Evolutionary conservation across 2,888 invertebrate genomes (phyloP).

Genomic region (Fragum sueziense): DNA sequence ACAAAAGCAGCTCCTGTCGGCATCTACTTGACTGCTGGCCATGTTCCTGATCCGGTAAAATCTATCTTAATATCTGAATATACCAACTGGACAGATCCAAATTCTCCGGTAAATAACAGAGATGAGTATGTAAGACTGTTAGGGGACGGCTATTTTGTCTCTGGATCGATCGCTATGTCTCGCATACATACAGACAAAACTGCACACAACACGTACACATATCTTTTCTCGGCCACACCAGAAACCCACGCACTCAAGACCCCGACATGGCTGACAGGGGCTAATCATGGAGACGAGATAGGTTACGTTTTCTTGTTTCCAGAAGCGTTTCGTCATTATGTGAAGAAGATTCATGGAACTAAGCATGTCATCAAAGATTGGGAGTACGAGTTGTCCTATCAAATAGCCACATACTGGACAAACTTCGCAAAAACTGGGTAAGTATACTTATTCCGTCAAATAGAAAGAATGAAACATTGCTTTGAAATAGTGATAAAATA

Average conservation of each 20-base stretch:
- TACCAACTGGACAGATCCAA: constrained; percentile 25
- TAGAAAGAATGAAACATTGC: no score
- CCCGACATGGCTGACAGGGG: constrained; percentile 70
- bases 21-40: background rate
- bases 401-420: background rate
- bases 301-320: constrained; percentile 3
- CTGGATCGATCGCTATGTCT: constrained; percentile 85
- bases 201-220: constrained; percentile 59
- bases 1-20: background rate
- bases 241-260: constrained; percentile 58
- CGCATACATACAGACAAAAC: constrained; percentile 86
- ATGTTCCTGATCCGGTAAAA: constrained; percentile 14
- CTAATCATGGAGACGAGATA: constrained; percentile 71
- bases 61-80: constrained; percentile 36
- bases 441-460: background rate
- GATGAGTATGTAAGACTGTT: constrained; percentile 94
- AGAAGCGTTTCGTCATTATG: background rate
- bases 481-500: no score
- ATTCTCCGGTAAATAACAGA: constrained; percentile 89
- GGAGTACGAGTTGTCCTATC: constrained; percentile 4
- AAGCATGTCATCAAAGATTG: background rate
- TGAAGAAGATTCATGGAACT: background rate
- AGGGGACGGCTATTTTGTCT: constrained; percentile 96
- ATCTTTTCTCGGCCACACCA: constrained; percentile 55
- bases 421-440: constrained; percentile 7